Conservation (phyloP, 1,140 invertebrate genomes). For the Leptinotarsa undecemlineata region DNA sequence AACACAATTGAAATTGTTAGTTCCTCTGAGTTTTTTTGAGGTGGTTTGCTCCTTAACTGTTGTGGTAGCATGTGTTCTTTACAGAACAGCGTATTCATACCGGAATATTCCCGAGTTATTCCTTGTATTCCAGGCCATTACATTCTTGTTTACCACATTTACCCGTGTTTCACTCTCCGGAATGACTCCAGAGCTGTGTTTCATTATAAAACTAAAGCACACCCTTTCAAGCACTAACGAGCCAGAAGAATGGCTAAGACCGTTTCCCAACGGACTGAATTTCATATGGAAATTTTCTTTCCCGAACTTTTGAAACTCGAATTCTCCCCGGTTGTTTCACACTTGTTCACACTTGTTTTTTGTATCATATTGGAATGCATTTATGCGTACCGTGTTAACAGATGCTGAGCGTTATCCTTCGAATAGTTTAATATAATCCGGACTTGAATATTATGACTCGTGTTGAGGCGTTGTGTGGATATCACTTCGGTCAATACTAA, state of each 20-base stretch:
- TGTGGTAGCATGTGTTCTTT: no score
- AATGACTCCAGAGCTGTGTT: not conserved
- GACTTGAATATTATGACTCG: not conserved
- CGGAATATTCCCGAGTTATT: not conserved
- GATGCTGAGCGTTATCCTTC: not conserved
- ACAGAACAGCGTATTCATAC: no score
- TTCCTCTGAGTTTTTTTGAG: no score
- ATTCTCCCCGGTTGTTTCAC: not conserved
- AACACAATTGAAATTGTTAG: no score
- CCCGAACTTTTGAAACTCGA: not conserved
- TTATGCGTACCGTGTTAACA: not conserved
- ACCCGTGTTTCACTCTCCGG: not conserved
- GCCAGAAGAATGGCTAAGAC: not conserved
- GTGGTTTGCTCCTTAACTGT: no score
- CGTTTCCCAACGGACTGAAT: not conserved
- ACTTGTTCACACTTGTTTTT: conserved; percentile 6
- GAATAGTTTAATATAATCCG: not conserved
- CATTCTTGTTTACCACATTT: conserved; percentile 6
- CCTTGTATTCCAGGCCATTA: not conserved
- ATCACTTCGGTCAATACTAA: not conserved
- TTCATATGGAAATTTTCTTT: conserved; percentile 4
- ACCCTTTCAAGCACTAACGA: conserved; percentile 1
- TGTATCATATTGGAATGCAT: not conserved
- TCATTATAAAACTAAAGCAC: conserved; percentile 3
- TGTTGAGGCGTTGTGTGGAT: not conserved